phyloP scores from a whole-genome alignment of 2,888 invertebrate genomes.

The Stratiomys singularior region DNA sequence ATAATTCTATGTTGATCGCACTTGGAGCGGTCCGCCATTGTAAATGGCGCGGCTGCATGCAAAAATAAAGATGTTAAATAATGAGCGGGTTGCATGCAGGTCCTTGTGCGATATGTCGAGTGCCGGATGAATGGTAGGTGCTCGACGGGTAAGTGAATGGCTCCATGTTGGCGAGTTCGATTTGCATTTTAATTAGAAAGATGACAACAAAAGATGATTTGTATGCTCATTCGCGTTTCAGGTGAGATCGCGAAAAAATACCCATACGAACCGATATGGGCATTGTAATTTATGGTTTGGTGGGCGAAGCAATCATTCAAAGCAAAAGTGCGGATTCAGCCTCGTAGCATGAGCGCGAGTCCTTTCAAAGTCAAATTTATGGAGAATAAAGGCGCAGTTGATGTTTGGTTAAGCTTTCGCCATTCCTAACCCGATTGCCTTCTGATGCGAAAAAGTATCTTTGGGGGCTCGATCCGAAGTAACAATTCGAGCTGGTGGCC shows the following conservation, averaged over 20 bases:
- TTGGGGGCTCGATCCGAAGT: no score
- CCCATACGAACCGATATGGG: background rate
- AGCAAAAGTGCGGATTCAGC: no score
- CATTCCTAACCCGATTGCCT: no score
- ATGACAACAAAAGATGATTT: slow-evolving; percentile 33
- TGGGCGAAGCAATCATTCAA: no score
- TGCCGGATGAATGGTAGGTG: background rate
- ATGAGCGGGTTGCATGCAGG: slow-evolving; percentile 6
- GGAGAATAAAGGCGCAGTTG: no score
- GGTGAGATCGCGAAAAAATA: background rate
- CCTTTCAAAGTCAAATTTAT: no score
- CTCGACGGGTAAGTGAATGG: background rate
- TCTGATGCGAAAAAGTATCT: no score
- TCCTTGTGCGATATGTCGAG: background rate
- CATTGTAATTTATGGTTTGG: background rate
- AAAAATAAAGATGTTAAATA: background rate
- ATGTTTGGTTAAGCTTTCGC: no score
- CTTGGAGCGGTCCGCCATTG: no score
- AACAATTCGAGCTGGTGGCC: no score
- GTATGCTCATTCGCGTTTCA: background rate
- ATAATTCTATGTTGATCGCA: background rate
- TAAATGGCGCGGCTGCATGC: no score
- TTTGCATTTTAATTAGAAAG: slow-evolving; percentile 36
- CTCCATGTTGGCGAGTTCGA: slow-evolving; percentile 4
- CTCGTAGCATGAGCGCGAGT: no score